Percentiles rank a stretch among this genome's conserved stretches.
Evolutionary conservation across 1,140 invertebrate species (phyloP).

Genomic region (Oedothorax gibbosus): DNA sequence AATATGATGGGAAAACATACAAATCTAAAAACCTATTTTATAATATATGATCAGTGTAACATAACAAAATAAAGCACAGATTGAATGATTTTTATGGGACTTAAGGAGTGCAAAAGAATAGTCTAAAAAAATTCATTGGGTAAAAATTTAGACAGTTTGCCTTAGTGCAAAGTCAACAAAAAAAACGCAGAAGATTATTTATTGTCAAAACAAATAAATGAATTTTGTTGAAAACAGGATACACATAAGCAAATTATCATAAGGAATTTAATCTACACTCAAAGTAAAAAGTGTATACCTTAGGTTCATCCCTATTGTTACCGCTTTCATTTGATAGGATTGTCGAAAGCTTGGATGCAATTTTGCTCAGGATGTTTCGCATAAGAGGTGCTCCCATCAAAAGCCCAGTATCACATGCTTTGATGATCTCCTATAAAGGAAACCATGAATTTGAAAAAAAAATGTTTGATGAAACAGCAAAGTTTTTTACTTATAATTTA

Average conservation of each 20-base stretch:
- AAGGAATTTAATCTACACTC: not conserved
- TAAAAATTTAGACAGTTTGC: too few relatives aligned
- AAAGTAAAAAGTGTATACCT: not conserved
- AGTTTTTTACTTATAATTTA: too few relatives aligned
- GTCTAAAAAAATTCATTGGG: too few relatives aligned
- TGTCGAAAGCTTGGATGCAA: slow-evolving; percentile 63
- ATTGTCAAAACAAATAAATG: not conserved
- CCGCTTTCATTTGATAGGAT: not conserved
- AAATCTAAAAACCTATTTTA: too few relatives aligned
- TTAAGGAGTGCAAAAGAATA: too few relatives aligned
- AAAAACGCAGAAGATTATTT: too few relatives aligned
- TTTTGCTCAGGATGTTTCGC: slow-evolving; percentile 68
- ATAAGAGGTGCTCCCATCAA: slow-evolving; percentile 80
- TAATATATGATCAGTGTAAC: too few relatives aligned
- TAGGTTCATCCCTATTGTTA: not conserved
- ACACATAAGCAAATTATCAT: not conserved
- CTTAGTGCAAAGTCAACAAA: too few relatives aligned
- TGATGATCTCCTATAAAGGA: slow-evolving; percentile 67
- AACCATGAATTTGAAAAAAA: slow-evolving; percentile 3
- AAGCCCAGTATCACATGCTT: slow-evolving; percentile 83
- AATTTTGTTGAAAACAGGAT: not conserved
- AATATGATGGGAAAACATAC: too few relatives aligned
- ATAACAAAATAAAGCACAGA: too few relatives aligned
- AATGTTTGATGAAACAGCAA: not conserved
- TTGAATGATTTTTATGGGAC: too few relatives aligned